These are phyloP conservation scores for Tamandua tetradactyla DNA, from an alignment of 2,797 vertebrate genomes.

Conservation along the genomic window DNA sequence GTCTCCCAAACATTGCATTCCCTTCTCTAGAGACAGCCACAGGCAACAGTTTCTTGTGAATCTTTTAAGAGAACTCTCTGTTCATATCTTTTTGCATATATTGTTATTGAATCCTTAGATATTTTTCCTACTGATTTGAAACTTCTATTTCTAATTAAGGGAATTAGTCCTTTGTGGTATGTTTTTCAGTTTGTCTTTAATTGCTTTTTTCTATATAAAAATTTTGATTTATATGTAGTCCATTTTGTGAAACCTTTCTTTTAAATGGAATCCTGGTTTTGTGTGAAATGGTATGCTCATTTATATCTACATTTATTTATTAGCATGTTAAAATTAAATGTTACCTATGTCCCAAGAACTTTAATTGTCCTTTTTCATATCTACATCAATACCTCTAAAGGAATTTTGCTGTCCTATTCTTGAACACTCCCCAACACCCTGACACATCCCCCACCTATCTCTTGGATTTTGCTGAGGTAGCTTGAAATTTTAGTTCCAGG, in stretches of 20 bases:
- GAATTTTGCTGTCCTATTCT: not conserved
- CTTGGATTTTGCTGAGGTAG: not conserved
- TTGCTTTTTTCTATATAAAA: not conserved
- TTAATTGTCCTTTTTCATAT: not conserved
- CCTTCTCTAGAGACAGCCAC: not conserved
- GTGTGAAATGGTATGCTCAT: not conserved
- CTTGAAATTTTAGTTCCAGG: not conserved
- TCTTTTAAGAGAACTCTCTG: not conserved
- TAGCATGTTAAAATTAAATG: not conserved
- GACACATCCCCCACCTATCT: not conserved
- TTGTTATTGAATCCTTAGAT: not conserved
- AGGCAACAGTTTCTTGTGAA: not conserved
- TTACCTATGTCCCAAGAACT: not conserved
- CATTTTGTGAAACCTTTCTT: not conserved
- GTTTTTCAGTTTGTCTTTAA: not conserved
- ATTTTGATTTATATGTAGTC: not conserved
- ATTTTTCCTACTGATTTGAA: not conserved
- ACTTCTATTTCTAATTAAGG: conserved; percentile 4
- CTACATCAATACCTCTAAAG: not conserved
- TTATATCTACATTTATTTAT: not conserved
- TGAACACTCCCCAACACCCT: not conserved
- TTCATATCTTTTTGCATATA: not conserved
- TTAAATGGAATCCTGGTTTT: not conserved
- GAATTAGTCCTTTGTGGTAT: not conserved
- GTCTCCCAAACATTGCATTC: not conserved